These are phyloP conservation scores for Volucella inflata DNA, from an alignment of 2,888 invertebrate genomes.

Conservation along the genomic window DNA sequence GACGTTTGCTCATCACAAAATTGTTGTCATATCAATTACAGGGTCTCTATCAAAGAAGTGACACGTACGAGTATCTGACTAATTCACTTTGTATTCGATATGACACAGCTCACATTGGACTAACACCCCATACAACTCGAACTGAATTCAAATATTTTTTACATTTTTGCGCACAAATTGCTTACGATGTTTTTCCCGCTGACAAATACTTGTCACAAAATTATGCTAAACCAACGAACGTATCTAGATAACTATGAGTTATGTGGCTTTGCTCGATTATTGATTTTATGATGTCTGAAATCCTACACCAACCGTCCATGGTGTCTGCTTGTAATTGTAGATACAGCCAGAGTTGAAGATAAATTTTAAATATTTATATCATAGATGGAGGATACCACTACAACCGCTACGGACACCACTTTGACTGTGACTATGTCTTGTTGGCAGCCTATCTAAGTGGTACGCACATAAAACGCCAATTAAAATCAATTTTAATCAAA, in stretches of 20 bases:
- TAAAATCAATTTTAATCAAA: slow-evolving; percentile 58
- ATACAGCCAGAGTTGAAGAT: neutral
- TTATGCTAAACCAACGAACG: slow-evolving; percentile 3
- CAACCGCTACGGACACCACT: neutral
- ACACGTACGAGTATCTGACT: slow-evolving; percentile 13
- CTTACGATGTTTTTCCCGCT: neutral
- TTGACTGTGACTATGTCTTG: neutral
- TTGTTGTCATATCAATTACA: slow-evolving; percentile 37
- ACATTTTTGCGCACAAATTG: slow-evolving; percentile 8
- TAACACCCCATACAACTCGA: neutral
- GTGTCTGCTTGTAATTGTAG: neutral
- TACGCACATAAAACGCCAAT: slow-evolving; percentile 48
- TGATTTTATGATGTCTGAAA: slow-evolving; percentile 56
- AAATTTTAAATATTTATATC: slow-evolving; percentile 45
- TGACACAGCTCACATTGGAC: slow-evolving; percentile 30
- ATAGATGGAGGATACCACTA: neutral
- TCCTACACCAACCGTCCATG: slow-evolving; percentile 16
- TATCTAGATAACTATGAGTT: slow-evolving; percentile 44
- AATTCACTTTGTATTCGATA: slow-evolving; percentile 33
- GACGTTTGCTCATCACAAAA: neutral
- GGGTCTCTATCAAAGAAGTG: slow-evolving; percentile 27
- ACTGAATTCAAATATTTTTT: neutral
- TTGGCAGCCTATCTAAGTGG: neutral
- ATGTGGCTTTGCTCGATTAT: slow-evolving; percentile 32
- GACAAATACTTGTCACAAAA: slow-evolving; percentile 23